Evolutionary conservation across 1,140 invertebrate species (phyloP).

Genomic region (Oncopodura yosiiana): DNA sequence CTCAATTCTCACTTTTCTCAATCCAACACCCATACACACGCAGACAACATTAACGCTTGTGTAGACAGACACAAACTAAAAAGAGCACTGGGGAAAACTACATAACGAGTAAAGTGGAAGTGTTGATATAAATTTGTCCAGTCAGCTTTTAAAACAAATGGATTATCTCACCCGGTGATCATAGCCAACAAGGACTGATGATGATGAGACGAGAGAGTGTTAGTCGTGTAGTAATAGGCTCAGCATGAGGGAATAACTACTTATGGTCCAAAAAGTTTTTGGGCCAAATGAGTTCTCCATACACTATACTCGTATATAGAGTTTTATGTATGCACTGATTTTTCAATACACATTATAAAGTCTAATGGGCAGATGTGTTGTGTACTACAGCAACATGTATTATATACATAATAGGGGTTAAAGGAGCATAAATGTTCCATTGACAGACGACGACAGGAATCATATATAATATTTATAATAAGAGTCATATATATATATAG

Average conservation of each 20-base stretch:
- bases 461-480: too few species aligned
- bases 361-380: too few species aligned
- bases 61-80: background rate
- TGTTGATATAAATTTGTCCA: slow-evolving; percentile 27
- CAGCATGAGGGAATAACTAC: background rate
- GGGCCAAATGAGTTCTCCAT: background rate
- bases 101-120: slow-evolving; percentile 26
- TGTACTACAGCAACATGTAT: too few species aligned
- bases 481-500: too few species aligned
- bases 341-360: background rate
- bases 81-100: slow-evolving; percentile 2
- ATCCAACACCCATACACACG: too few species aligned
- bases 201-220: too few species aligned
- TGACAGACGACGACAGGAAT: too few species aligned
- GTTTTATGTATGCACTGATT: background rate
- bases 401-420: too few species aligned
- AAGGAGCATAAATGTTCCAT: too few species aligned
- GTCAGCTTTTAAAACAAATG: slow-evolving; percentile 25
- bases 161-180: slow-evolving; percentile 28
- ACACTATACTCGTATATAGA: background rate
- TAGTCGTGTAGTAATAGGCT: slow-evolving; percentile 8
- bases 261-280: background rate
- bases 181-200: too few species aligned
- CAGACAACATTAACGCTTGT: too few species aligned
- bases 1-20: background rate